These are phyloP conservation scores for Zygogramma bicolorata DNA, from an alignment of 2,888 invertebrate genomes.

Conservation along the genomic window DNA sequence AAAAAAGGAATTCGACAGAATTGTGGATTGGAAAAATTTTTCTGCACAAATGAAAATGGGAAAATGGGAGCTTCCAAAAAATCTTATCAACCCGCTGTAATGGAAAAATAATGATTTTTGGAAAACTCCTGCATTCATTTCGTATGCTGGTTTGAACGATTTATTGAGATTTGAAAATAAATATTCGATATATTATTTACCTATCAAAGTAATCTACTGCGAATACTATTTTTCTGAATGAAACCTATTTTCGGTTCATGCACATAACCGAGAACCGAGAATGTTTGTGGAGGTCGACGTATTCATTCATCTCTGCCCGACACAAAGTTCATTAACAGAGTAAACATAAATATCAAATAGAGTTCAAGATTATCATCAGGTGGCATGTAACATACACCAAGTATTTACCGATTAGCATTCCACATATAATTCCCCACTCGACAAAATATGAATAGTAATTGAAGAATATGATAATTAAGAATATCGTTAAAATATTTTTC, in stretches of 20 bases:
- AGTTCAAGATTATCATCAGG: not conserved
- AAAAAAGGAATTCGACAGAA: too few relatives aligned
- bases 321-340: not conserved
- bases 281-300: not conserved
- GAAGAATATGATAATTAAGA: constrained; percentile 22
- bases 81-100: too few relatives aligned
- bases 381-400: not conserved
- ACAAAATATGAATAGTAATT: constrained; percentile 24
- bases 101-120: too few relatives aligned
- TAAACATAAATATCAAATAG: constrained; percentile 7
- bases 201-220: too few relatives aligned
- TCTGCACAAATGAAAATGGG: too few relatives aligned
- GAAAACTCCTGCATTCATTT: too few relatives aligned
- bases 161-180: too few relatives aligned
- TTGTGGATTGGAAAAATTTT: too few relatives aligned
- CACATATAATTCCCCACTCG: constrained; percentile 5
- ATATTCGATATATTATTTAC: too few relatives aligned
- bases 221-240: too few relatives aligned
- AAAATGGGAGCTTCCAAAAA: too few relatives aligned
- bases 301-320: not conserved
- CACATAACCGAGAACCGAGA: not conserved
- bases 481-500: constrained; percentile 19
- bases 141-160: too few relatives aligned
- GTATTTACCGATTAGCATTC: constrained; percentile 20
- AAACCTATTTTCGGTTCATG: not conserved